These are phyloP conservation scores for Caretta caretta DNA, from an alignment of 2,113 vertebrate species.

Conservation along the genomic window DNA sequence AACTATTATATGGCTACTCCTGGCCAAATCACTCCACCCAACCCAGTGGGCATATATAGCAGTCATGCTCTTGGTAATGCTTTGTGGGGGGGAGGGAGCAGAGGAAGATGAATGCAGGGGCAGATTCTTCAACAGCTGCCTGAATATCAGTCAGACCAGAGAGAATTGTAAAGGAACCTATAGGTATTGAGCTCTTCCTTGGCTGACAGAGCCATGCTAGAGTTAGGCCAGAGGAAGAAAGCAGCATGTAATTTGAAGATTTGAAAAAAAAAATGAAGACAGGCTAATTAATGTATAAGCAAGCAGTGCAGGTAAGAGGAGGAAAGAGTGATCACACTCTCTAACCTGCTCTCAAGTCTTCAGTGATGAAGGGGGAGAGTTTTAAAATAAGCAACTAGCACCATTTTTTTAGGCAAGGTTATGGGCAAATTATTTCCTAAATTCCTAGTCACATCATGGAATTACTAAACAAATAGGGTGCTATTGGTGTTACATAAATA, in stretches of 20 bases:
- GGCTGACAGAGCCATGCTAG: background rate
- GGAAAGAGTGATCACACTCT: background rate
- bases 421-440: background rate
- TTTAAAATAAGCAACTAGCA: background rate
- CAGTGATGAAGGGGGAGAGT: background rate
- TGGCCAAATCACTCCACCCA: background rate
- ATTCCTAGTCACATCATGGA: background rate
- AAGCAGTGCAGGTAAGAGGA: background rate
- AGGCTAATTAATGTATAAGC: background rate
- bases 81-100: background rate
- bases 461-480: background rate
- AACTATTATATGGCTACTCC: background rate
- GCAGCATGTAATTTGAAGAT: background rate
- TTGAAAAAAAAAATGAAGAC: background rate
- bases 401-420: background rate
- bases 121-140: rapidly evolving
- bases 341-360: background rate
- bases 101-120: background rate
- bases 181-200: background rate
- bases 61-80: background rate
- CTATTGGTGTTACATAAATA: background rate
- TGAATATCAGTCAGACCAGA: background rate
- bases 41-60: background rate
- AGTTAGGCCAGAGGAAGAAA: background rate
- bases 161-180: background rate